Conservation (phyloP, 2,888 invertebrate genomes). For the Eristalis intricaria region DNA sequence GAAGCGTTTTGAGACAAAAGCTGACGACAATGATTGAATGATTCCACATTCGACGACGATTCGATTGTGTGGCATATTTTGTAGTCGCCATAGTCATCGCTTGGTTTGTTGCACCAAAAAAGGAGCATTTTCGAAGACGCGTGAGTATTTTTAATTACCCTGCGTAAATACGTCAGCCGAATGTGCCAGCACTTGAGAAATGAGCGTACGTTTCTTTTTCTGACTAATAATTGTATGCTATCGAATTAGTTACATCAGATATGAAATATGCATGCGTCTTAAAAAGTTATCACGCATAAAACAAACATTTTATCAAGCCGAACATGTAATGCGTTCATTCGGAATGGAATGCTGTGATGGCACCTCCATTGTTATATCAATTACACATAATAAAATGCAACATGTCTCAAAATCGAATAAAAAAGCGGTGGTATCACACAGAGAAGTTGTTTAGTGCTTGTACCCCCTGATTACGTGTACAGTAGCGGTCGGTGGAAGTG, state of each 20-base stretch:
- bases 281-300: conserved; percentile 16
- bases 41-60: not conserved
- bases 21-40: conserved; percentile 56
- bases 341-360: conserved; percentile 65
- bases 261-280: conserved; percentile 22
- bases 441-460: conserved; percentile 18
- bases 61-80: conserved; percentile 52
- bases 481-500: conserved; percentile 33
- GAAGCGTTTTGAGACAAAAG: conserved; percentile 57
- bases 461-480: conserved; percentile 32
- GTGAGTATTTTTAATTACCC: conserved; percentile 63
- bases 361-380: conserved; percentile 70
- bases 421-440: conserved; percentile 23
- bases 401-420: conserved; percentile 65
- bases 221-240: conserved; percentile 42
- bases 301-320: conserved; percentile 30
- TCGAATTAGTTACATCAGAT: conserved; percentile 62
- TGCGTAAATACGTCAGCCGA: conserved; percentile 32
- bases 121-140: conserved; percentile 61
- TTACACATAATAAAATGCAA: conserved; percentile 69
- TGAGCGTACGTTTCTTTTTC: conserved; percentile 20
- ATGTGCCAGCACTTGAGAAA: conserved; percentile 50
- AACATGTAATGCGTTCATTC: conserved; percentile 50
- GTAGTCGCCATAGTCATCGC: conserved; percentile 37
- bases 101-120: conserved; percentile 67